Percentiles rank a stretch among this genome's conserved stretches.
phyloP scores from a whole-genome alignment of 2,113 vertebrate genomes.

The Lycaon pictus region DNA sequence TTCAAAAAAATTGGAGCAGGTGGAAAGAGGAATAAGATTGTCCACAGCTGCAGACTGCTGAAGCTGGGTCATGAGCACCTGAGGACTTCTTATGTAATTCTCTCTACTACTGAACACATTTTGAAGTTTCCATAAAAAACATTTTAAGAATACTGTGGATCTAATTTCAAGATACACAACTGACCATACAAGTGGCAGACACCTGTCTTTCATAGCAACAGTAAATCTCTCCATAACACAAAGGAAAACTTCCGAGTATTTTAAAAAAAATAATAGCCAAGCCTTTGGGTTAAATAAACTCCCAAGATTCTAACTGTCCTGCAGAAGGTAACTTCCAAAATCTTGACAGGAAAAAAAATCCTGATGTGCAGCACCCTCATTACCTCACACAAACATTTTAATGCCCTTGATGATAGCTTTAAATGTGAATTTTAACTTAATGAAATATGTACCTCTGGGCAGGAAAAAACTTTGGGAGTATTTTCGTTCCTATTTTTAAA shows the following conservation, averaged over 20 bases:
- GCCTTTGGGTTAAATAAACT: constrained; percentile 38
- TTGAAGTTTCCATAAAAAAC: constrained; percentile 31
- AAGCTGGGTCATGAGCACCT: neutral
- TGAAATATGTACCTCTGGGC: neutral
- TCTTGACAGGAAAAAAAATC: neutral
- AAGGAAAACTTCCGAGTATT: constrained; percentile 10
- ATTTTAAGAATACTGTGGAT: neutral
- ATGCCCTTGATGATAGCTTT: neutral
- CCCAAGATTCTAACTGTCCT: neutral
- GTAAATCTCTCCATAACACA: neutral
- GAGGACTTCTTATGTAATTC: neutral
- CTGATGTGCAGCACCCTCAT: neutral
- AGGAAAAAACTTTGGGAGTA: neutral
- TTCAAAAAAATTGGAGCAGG: neutral
- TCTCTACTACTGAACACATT: neutral
- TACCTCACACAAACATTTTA: constrained; percentile 12
- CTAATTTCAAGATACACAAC: constrained; percentile 30
- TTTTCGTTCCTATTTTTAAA: constrained; percentile 47
- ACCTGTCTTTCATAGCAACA: neutral
- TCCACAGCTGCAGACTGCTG: neutral
- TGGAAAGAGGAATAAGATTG: neutral
- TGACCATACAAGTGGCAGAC: neutral
- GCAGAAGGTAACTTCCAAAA: constrained; percentile 26
- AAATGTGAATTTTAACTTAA: constrained; percentile 58
- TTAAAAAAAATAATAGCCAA: constrained; percentile 47